Conservation (phyloP, 2,888 invertebrate species). For the Meliscaeva auricollis region DNA sequence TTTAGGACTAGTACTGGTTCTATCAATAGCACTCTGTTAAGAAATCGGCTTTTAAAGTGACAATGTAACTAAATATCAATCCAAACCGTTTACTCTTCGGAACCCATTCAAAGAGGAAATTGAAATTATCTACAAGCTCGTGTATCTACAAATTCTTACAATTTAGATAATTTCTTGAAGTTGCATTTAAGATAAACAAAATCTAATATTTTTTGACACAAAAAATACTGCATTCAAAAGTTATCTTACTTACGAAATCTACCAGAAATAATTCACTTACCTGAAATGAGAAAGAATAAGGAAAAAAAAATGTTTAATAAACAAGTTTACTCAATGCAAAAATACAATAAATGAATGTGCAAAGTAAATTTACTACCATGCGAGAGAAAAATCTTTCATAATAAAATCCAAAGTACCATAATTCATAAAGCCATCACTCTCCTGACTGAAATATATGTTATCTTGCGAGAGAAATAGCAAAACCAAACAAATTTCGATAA, state of each 20-base stretch:
- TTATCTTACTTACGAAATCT: not conserved
- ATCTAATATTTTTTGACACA: too few relatives aligned
- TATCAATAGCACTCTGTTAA: too few relatives aligned
- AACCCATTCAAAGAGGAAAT: too few relatives aligned
- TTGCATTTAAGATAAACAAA: too few relatives aligned
- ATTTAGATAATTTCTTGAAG: too few relatives aligned
- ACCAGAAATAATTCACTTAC: conserved; percentile 40
- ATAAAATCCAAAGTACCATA: not conserved
- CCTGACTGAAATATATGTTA: not conserved
- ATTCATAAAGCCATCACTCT: conserved; percentile 26
- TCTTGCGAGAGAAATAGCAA: conserved; percentile 36
- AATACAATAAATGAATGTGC: conserved; percentile 1
- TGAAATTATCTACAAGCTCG: too few relatives aligned
- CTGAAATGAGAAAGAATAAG: conserved; percentile 45
- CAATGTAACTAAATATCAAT: too few relatives aligned
- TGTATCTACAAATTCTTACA: too few relatives aligned
- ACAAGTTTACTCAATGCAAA: conserved; percentile 27
- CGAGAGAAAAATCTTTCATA: conserved; percentile 3
- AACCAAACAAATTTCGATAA: conserved; percentile 52
- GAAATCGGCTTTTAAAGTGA: too few relatives aligned
- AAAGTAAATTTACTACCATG: not conserved
- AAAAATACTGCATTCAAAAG: not conserved
- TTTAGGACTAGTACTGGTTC: too few relatives aligned
- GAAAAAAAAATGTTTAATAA: not conserved
- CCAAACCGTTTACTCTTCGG: too few relatives aligned